phyloP scores from a whole-genome alignment of 2,797 vertebrate genomes.

The Phrynocephalus forsythii region DNA sequence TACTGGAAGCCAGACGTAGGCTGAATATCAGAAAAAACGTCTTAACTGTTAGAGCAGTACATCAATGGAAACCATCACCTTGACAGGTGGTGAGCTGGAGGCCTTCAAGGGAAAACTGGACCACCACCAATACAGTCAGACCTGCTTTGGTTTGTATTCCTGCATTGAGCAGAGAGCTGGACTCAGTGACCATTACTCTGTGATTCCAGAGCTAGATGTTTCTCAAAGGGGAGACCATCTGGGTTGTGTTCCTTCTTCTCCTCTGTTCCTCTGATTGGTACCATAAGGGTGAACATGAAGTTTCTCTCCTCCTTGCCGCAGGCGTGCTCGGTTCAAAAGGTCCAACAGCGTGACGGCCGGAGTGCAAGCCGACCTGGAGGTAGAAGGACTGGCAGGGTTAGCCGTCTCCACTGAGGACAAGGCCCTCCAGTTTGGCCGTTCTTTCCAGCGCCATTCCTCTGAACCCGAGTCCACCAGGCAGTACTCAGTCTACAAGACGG shows the following conservation, averaged over 20 bases:
- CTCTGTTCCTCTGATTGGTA: background rate
- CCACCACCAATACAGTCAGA: no score
- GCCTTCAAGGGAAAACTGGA: no score
- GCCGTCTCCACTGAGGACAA: constrained; percentile 93
- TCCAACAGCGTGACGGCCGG: constrained; percentile 98
- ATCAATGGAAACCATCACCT: no score
- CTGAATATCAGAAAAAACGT: no score
- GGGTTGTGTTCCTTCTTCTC: background rate
- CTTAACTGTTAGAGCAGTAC: no score
- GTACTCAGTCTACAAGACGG: constrained; percentile 94
- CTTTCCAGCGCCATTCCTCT: constrained; percentile 96
- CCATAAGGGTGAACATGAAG: background rate
- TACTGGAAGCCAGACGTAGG: no score
- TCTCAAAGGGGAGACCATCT: background rate
- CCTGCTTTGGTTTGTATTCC: no score
- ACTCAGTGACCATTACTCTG: no score
- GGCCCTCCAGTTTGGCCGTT: constrained; percentile 94
- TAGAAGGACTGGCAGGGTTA: constrained; percentile 88
- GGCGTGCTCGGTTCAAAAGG: constrained; percentile 95
- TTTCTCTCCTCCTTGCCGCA: constrained; percentile 55
- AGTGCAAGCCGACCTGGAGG: constrained; percentile 97
- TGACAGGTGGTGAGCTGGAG: no score
- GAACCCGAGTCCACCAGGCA: constrained; percentile 93
- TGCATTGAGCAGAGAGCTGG: no score
- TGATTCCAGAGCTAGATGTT: no score